A percentile compares a stretch with the other conserved stretches of the same genome.
These are phyloP conservation scores for Alloscopus bannaensis DNA, from an alignment of 2,888 invertebrate genomes.

Conservation along the genomic window DNA sequence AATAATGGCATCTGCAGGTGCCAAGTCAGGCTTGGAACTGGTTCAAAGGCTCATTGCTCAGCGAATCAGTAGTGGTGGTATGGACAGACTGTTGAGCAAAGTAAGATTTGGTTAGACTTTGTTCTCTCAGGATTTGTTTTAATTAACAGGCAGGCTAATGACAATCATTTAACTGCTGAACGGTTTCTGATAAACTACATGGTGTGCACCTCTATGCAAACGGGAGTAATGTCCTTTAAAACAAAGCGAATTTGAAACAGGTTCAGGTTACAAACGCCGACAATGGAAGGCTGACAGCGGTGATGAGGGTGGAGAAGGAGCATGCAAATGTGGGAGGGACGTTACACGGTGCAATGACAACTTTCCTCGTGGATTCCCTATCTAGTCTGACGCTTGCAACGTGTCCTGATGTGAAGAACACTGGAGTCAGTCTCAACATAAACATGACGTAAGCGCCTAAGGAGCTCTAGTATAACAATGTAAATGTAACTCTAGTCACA, in stretches of 20 bases:
- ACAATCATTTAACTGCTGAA: too few species aligned
- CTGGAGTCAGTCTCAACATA: slow-evolving; percentile 90
- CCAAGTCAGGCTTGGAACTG: slow-evolving; percentile 73
- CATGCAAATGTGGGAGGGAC: slow-evolving; percentile 77
- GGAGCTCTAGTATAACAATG: too few species aligned
- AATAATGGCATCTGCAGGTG: too few species aligned
- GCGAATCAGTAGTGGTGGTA: slow-evolving; percentile 75
- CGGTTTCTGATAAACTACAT: neutral
- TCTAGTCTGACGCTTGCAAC: slow-evolving; percentile 87
- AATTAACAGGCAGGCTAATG: too few species aligned
- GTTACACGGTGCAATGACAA: slow-evolving; percentile 91
- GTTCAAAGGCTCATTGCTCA: slow-evolving; percentile 75
- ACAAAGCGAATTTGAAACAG: slow-evolving; percentile 73
- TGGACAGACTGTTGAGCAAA: slow-evolving; percentile 77
- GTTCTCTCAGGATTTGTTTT: too few species aligned
- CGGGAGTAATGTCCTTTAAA: neutral
- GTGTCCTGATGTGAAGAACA: slow-evolving; percentile 78
- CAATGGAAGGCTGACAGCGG: slow-evolving; percentile 82
- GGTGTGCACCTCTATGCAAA: neutral
- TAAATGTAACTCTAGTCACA: too few species aligned
- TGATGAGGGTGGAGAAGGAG: slow-evolving; percentile 74
- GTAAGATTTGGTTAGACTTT: too few species aligned
- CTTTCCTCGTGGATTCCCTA: slow-evolving; percentile 85
- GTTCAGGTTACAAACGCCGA: slow-evolving; percentile 79
- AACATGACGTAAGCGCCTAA: slow-evolving; percentile 88